A percentile compares a stretch with the other conserved stretches of the same genome.
Conservation (phyloP, 2,888 invertebrate genomes). For the Salpingus planirostris region DNA sequence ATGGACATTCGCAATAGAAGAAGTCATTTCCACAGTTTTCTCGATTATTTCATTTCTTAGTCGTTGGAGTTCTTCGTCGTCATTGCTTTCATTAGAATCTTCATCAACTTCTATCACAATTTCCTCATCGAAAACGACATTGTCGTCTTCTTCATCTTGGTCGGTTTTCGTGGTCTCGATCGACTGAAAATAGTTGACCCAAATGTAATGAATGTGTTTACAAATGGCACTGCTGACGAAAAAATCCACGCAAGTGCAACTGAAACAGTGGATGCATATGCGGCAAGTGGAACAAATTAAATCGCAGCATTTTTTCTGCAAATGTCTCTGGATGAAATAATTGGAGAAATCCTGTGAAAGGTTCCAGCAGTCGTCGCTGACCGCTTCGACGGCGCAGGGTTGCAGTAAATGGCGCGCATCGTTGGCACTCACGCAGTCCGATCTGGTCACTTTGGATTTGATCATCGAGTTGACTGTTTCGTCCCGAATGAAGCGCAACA, state of each 20-base stretch:
- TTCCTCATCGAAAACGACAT: conserved; percentile 4
- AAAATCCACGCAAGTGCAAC: conserved; percentile 12
- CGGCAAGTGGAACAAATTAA: conserved; percentile 7
- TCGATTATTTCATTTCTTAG: conserved; percentile 5
- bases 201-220: conserved; percentile 11
- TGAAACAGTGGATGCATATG: conserved; percentile 10
- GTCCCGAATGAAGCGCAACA: conserved; percentile 9
- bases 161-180: not conserved
- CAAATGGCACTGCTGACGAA: conserved; percentile 10
- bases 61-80: conserved; percentile 1
- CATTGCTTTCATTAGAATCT: conserved; percentile 1
- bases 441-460: not conserved
- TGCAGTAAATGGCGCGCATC: conserved; percentile 2
- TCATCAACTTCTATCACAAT: conserved; percentile 11
- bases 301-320: conserved; percentile 7
- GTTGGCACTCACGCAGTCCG: conserved; percentile 3
- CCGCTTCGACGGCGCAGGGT: not conserved
- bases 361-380: conserved; percentile 8
- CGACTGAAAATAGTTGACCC: conserved; percentile 7
- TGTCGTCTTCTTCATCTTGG: conserved; percentile 1
- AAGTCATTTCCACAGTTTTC: conserved; percentile 2
- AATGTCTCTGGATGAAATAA: conserved; percentile 6
- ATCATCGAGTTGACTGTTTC: conserved; percentile 9
- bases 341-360: not conserved
- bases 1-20: conserved; percentile 1